phyloP scores from a whole-genome alignment of 2,113 vertebrate species.

The Gopherus flavomarginatus region DNA sequence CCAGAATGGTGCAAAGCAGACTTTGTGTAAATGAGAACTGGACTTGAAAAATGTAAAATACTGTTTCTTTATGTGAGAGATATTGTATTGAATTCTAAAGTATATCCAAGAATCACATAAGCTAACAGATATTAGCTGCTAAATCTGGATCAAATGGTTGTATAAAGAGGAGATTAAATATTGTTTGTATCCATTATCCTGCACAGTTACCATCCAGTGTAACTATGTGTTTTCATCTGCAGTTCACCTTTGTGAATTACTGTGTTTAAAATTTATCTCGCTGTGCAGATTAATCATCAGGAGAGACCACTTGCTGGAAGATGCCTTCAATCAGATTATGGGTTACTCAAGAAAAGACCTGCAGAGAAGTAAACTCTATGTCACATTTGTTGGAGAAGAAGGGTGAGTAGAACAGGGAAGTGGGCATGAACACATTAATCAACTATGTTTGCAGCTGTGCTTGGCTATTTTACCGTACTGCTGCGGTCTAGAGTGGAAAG shows the following conservation, averaged over 20 bases:
- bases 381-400: slow-evolving; percentile 97
- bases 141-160: not conserved
- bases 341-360: slow-evolving; percentile 98
- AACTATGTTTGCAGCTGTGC: slow-evolving; percentile 25
- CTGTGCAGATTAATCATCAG: slow-evolving; percentile 92
- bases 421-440: slow-evolving; percentile 13
- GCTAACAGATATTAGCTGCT: not conserved
- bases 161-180: fast-evolving
- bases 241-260: not conserved
- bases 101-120: not conserved
- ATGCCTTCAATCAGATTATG: slow-evolving; percentile 99
- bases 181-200: not conserved
- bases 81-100: not conserved
- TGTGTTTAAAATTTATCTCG: slow-evolving; percentile 45
- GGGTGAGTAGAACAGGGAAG: slow-evolving; percentile 88
- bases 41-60: not conserved
- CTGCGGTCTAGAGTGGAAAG: slow-evolving; percentile 65
- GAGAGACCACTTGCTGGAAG: slow-evolving; percentile 96
- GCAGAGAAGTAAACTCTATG: slow-evolving; percentile 97
- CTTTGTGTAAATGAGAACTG: not conserved
- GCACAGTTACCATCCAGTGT: not conserved
- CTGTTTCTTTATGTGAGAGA: not conserved
- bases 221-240: not conserved
- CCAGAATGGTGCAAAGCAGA: not conserved
- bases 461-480: slow-evolving; percentile 55